These are phyloP conservation scores for Marmota flaviventris DNA, from an alignment of 2,113 vertebrate genomes.

Conservation along the genomic window DNA sequence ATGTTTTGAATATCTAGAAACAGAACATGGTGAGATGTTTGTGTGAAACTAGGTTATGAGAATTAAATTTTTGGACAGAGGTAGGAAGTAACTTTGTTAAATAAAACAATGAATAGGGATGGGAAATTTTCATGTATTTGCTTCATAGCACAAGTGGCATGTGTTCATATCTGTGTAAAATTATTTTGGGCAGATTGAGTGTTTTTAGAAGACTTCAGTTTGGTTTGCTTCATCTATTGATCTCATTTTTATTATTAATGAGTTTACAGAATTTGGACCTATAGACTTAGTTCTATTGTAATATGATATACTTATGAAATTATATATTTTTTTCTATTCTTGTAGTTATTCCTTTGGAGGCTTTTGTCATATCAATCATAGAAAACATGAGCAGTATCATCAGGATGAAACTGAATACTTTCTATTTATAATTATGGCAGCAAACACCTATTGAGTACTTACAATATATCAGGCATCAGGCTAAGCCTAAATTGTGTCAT, in stretches of 20 bases:
- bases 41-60: background rate
- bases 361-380: background rate
- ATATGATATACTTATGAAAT: background rate
- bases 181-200: background rate
- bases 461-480: background rate
- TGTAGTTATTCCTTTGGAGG: background rate
- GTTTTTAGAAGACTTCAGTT: background rate
- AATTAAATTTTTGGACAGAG: background rate
- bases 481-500: background rate
- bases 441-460: background rate
- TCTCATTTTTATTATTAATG: background rate
- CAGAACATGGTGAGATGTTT: background rate
- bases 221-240: background rate
- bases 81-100: background rate
- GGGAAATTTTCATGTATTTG: background rate
- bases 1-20: background rate
- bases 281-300: background rate
- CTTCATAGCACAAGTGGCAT: background rate
- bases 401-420: background rate
- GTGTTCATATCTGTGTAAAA: background rate
- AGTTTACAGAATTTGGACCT: constrained; percentile 1
- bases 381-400: background rate
- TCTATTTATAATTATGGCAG: background rate
- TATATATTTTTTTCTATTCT: background rate
- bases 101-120: background rate